Evolutionary conservation across 2,888 invertebrate genomes (phyloP).

Genomic region (Rotaria magnacalcarata): DNA sequence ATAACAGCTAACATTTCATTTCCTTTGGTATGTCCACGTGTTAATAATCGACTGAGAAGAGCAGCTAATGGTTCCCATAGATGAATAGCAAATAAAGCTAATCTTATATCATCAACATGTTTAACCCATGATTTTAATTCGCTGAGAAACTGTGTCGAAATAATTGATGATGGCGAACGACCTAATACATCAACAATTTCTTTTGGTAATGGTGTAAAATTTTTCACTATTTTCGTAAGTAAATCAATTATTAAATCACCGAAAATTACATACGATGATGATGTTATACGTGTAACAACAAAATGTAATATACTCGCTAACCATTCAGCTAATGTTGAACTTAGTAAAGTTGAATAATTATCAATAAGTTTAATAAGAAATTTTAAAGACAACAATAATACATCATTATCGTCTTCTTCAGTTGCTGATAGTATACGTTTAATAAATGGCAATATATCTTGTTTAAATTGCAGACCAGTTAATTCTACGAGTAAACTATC

Average conservation of each 20-base stretch:
- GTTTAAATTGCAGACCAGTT: constrained; percentile 19
- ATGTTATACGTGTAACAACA: background rate
- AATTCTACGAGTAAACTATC: background rate
- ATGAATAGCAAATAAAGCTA: constrained; percentile 12
- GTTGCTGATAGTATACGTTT: background rate
- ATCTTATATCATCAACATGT: background rate
- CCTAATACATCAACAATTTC: constrained; percentile 24
- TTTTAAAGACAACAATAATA: background rate
- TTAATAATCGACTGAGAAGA: background rate
- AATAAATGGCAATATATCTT: constrained; percentile 29
- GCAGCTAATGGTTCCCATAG: constrained; percentile 12
- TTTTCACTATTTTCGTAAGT: background rate
- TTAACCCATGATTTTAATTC: background rate
- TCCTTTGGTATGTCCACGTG: constrained; percentile 9
- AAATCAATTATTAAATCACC: background rate
- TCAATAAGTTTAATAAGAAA: constrained; percentile 21
- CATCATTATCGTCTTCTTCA: background rate
- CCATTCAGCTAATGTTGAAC: constrained; percentile 7
- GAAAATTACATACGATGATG: background rate
- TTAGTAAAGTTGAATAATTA: background rate
- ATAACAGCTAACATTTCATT: constrained; percentile 29
- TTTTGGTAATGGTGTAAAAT: constrained; percentile 23
- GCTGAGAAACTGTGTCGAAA: background rate
- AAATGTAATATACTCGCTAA: background rate
- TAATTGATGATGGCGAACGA: constrained; percentile 14